These are phyloP conservation scores for Actinia equina DNA, from an alignment of 64 coral and sea anemone genomes.

Conservation along the genomic window DNA sequence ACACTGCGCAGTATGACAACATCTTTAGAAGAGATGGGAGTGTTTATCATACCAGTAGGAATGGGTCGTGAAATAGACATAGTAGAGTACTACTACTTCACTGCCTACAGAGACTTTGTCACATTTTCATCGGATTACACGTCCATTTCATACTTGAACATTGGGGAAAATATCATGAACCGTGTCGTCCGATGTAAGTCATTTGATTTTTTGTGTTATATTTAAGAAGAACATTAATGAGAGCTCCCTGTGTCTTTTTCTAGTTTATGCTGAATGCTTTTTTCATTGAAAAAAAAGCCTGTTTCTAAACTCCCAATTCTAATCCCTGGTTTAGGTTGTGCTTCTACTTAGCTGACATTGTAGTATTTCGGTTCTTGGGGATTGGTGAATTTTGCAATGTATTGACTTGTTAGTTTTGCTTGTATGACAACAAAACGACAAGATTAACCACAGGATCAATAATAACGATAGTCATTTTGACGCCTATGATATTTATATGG, in stretches of 20 bases:
- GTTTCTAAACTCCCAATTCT: too few relatives aligned
- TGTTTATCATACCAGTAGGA: slow-evolving; percentile 6
- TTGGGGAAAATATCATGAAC: slow-evolving; percentile 18
- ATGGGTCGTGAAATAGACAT: slow-evolving; percentile 1
- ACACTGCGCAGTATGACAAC: background rate
- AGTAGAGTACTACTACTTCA: slow-evolving; percentile 16
- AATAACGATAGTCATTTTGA: too few relatives aligned
- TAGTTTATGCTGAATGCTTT: background rate
- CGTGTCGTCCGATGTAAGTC: background rate
- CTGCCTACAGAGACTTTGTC: slow-evolving; percentile 7
- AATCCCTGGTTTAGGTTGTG: too few relatives aligned
- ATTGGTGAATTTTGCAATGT: too few relatives aligned
- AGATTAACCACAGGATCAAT: too few relatives aligned
- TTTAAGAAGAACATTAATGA: too few relatives aligned
- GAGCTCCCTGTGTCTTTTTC: background rate
- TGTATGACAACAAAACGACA: too few relatives aligned
- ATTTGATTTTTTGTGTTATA: background rate
- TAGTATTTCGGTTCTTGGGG: too few relatives aligned
- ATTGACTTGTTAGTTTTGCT: too few relatives aligned
- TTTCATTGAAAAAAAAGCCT: background rate
- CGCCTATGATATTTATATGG: too few relatives aligned
- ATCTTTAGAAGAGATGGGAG: slow-evolving; percentile 13
- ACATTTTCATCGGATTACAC: slow-evolving; percentile 15
- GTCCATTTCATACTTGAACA: slow-evolving; percentile 3
- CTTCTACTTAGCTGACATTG: too few relatives aligned